phyloP scores from a whole-genome alignment of 2,888 invertebrate genomes.

The Torymus aiolomorphi region DNA sequence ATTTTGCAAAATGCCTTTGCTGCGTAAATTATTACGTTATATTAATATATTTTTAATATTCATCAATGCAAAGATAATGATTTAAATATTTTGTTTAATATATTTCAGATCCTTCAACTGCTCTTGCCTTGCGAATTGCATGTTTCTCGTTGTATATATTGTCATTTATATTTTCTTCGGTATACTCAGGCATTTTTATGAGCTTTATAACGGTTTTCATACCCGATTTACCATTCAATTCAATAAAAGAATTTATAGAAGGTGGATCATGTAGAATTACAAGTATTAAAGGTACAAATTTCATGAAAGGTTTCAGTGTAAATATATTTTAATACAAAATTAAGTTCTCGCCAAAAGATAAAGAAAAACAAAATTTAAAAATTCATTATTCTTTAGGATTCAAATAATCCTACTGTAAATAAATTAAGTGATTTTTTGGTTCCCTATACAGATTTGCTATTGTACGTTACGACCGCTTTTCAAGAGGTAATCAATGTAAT shows the following conservation, averaged over 20 bases:
- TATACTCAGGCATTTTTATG: constrained; percentile 61
- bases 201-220: constrained; percentile 58
- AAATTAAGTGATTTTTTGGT: constrained; percentile 15
- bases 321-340: no score
- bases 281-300: constrained; percentile 13
- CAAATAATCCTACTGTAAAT: background rate
- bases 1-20: no score
- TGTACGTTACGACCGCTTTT: background rate
- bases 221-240: constrained; percentile 56
- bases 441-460: background rate
- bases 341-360: no score
- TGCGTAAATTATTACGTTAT: no score
- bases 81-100: no score
- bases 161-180: constrained; percentile 16
- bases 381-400: no score
- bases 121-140: no score
- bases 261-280: constrained; percentile 33
- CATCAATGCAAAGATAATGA: no score
- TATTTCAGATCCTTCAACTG: no score
- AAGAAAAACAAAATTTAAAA: no score
- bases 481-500: constrained; percentile 12
- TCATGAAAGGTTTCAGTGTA: constrained; percentile 25
- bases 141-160: no score
- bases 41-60: no score
- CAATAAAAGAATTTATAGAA: constrained; percentile 24